phyloP scores from a whole-genome alignment of 2,888 invertebrate species.

The Noctua fimbriata region DNA sequence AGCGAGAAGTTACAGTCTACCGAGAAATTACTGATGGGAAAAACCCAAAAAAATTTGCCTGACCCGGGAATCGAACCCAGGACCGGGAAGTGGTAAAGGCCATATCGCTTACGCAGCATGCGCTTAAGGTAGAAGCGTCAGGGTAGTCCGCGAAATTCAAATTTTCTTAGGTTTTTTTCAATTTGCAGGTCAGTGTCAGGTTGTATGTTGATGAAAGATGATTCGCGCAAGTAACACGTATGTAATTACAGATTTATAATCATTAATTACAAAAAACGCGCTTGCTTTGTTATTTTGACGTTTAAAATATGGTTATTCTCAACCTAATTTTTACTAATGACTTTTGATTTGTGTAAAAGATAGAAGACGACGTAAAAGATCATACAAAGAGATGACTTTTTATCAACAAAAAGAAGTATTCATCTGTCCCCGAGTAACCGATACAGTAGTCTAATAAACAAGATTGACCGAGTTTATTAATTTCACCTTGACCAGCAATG shows the following conservation, averaged over 20 bases:
- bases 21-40: neutral
- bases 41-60: neutral
- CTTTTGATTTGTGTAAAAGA: neutral
- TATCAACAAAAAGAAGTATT: constrained; percentile 4
- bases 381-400: neutral
- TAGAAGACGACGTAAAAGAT: neutral
- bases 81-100: neutral
- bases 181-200: no score
- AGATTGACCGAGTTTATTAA: constrained; percentile 35
- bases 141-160: no score
- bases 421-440: neutral
- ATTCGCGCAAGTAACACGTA: no score
- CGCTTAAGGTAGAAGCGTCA: no score
- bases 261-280: no score
- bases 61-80: neutral
- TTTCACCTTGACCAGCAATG: constrained; percentile 48
- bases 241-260: no score
- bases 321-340: neutral
- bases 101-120: neutral
- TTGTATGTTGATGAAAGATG: no score
- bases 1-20: neutral
- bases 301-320: neutral
- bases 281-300: neutral
- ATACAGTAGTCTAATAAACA: constrained; percentile 6
- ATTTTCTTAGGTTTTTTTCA: no score